Evolutionary conservation across 1,140 invertebrate genomes (phyloP).

Genomic region (Scaptomyza montana): DNA sequence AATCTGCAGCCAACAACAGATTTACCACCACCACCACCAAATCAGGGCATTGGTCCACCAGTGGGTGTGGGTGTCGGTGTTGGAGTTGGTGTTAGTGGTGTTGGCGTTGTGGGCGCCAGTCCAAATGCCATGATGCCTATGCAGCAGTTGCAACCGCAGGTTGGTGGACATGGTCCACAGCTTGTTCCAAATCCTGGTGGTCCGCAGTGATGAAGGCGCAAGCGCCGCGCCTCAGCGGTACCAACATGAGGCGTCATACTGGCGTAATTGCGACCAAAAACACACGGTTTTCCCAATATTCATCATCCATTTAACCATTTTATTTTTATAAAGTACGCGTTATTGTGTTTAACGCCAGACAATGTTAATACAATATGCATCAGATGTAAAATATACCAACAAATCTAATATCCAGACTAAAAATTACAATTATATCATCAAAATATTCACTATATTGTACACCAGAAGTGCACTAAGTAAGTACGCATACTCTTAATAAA

Average conservation of each 20-base stretch:
- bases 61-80: constrained; percentile 47
- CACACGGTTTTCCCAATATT: constrained; percentile 13
- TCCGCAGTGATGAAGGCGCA: constrained; percentile 83
- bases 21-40: constrained; percentile 84
- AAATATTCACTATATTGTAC: constrained; percentile 30
- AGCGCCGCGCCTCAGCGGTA: constrained; percentile 78
- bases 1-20: constrained; percentile 91
- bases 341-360: constrained; percentile 16
- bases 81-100: constrained; percentile 46
- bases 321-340: constrained; percentile 26
- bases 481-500: constrained; percentile 52
- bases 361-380: constrained; percentile 14
- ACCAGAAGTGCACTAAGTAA: constrained; percentile 42
- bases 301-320: constrained; percentile 19
- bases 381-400: not conserved
- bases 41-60: constrained; percentile 71
- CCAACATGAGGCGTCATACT: constrained; percentile 50
- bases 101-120: constrained; percentile 83
- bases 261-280: constrained; percentile 37
- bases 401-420: constrained; percentile 6
- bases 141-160: constrained; percentile 79
- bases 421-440: constrained; percentile 7
- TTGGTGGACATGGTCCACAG: constrained; percentile 65
- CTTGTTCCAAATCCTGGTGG: constrained; percentile 72
- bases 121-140: constrained; percentile 86